Evolutionary conservation across 2,797 vertebrate species (phyloP).

Genomic region (Hippoglossus hippoglossus): DNA sequence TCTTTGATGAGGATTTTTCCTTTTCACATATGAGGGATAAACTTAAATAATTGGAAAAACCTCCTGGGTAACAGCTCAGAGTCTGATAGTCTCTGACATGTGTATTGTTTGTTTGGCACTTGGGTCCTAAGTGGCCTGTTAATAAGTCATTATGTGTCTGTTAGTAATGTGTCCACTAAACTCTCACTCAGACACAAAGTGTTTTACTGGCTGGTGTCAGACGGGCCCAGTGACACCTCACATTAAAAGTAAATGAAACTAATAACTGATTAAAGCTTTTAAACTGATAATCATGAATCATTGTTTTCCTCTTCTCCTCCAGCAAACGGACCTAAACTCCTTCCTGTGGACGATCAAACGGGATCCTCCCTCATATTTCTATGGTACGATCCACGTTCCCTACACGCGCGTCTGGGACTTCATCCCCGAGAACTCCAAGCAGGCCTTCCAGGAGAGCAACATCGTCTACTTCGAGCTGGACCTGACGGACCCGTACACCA

Average conservation of each 20-base stretch:
- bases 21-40: too few species aligned
- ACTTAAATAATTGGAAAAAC: background rate
- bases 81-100: conserved; percentile 57
- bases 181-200: conserved; percentile 18
- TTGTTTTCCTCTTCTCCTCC: background rate
- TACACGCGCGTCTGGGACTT: conserved; percentile 93
- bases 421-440: conserved; percentile 91
- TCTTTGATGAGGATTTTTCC: too few species aligned
- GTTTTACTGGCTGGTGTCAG: conserved; percentile 58
- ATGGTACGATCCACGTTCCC: conserved; percentile 92
- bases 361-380: conserved; percentile 91
- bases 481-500: conserved; percentile 90
- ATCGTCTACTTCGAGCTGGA: conserved; percentile 92
- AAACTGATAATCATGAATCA: background rate
- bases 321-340: conserved; percentile 92
- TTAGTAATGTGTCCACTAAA: conserved; percentile 72
- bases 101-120: conserved; percentile 78
- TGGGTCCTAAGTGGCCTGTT: conserved; percentile 73
- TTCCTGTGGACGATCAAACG: conserved; percentile 94
- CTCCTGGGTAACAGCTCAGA: conserved; percentile 4
- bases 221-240: conserved; percentile 32
- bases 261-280: too few species aligned
- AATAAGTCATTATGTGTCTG: conserved; percentile 80
- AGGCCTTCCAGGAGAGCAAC: conserved; percentile 91
- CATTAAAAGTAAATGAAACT: conserved; percentile 16